phyloP scores from a whole-genome alignment of 2,797 vertebrate species.

The Tympanoctomys barrerae region DNA sequence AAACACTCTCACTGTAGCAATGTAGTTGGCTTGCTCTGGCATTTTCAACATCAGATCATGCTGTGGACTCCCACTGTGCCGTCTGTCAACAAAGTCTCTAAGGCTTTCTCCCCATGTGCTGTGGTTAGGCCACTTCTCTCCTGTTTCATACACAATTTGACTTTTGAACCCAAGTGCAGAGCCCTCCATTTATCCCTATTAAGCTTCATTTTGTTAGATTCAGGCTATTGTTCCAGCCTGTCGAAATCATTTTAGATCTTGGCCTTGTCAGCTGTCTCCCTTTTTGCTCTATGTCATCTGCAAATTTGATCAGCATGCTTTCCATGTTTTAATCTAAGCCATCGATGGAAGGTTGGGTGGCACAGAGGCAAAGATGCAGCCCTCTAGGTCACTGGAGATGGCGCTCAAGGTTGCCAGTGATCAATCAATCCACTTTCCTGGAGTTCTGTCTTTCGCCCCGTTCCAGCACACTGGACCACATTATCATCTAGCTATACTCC shows the following conservation, averaged over 20 bases:
- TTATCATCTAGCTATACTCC: constrained; percentile 49
- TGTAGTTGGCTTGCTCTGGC: not conserved
- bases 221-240: constrained; percentile 75
- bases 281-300: constrained; percentile 71
- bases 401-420: constrained; percentile 53
- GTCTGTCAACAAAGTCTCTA: constrained; percentile 42
- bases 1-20: not conserved
- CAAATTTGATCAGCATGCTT: constrained; percentile 77
- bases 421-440: constrained; percentile 73
- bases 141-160: constrained; percentile 66
- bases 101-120: not conserved
- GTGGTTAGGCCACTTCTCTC: constrained; percentile 49
- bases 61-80: constrained; percentile 11
- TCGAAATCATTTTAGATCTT: constrained; percentile 78
- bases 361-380: constrained; percentile 55
- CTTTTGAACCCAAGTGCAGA: constrained; percentile 75
- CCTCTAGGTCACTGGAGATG: constrained; percentile 63
- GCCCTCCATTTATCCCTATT: constrained; percentile 80
- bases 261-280: constrained; percentile 69
- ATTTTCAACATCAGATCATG: constrained; percentile 26
- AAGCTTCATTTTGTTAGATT: constrained; percentile 77
- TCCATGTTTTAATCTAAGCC: constrained; percentile 72
- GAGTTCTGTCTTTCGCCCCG: constrained; percentile 55
- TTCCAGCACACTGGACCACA: constrained; percentile 64
- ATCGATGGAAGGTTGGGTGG: constrained; percentile 60